Conservation (phyloP, 2,797 vertebrate genomes). For the Malurus leucopterus region DNA sequence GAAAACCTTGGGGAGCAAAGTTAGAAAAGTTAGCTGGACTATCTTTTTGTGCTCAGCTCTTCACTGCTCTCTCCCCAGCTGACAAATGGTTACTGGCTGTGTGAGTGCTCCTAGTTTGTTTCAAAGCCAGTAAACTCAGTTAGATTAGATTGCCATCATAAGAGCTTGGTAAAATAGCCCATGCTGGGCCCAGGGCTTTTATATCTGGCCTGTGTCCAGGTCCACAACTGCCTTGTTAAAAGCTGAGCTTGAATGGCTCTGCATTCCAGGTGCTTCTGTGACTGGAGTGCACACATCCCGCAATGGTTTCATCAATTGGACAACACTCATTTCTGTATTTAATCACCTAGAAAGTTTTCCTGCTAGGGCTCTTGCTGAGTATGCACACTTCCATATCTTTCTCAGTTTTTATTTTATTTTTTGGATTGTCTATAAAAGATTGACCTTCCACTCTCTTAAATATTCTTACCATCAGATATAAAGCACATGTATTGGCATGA, state of each 20-base stretch:
- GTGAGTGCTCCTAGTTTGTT: not conserved
- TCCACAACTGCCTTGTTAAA: constrained; percentile 37
- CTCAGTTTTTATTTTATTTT: constrained; percentile 14
- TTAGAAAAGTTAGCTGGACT: not conserved
- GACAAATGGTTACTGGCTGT: not conserved
- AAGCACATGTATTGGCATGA: constrained; percentile 48
- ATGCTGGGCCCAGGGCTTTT: constrained; percentile 1
- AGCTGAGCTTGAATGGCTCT: not conserved
- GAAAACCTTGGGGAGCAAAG: not conserved
- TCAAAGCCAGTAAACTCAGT: not conserved
- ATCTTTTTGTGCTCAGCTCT: not conserved
- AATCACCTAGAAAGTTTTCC: constrained; percentile 19
- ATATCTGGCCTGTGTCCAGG: constrained; percentile 19
- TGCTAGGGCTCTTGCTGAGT: not conserved
- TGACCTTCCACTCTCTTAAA: constrained; percentile 13
- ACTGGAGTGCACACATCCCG: not conserved
- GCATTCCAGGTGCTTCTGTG: constrained; percentile 6
- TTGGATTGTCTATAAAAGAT: constrained; percentile 21
- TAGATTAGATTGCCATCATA: not conserved
- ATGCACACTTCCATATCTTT: not conserved
- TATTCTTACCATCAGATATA: constrained; percentile 12
- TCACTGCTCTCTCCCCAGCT: not conserved
- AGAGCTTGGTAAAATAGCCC: constrained; percentile 16
- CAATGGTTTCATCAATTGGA: not conserved
- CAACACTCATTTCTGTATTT: not conserved